Base-by-base conservation (phyloP, 2,113 vertebrate species). In the Perca flavescens region DNA sequence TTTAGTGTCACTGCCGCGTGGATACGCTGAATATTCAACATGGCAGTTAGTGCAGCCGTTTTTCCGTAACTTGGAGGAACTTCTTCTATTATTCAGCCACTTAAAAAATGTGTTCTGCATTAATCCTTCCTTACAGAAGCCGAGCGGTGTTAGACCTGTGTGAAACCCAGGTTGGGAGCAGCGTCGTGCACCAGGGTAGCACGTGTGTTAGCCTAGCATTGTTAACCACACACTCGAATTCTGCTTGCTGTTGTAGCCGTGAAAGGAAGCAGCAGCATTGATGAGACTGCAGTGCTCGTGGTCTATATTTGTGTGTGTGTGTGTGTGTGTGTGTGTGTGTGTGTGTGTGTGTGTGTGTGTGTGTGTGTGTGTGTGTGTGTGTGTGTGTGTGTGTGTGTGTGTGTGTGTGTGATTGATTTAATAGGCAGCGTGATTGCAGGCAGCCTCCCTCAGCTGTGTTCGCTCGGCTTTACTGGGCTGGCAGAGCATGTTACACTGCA, bases 341-440 rank as follows among this genome's bases (percentile, higher is more conserved):
- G 43, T 13, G 17, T 50, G 68, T 64, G 53, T 53, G 80, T 49
- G 47, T 73, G 74, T 43, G 63, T 17, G 63, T 14, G 36, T 10
- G 68, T 66, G 62, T 58, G 25, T 50, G 58, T 49, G 61, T 10
- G 15, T 53, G 43, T 13, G 17, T 28, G 46, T 25, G 68, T 64
- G 53, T 53, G 80, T 49, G 47, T 73, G 74, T 43, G 63, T 17
- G 63, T 14, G 36, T 10, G 68, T 66, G 62, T 58, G 25, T 50
- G 58, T 49, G 61, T 10, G 15, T 53, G n/a, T n/a, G n/a, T n/a
- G n/a, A n/a, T n/a, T n/a, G n/a, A n/a, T n/a, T n/a, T n/a, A 88
- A 89, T 89, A 88, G 89, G 74, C 85, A 36, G 84, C 78, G 89
- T 91, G 91, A 93, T 87, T 93, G 91, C 90, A 85, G 77, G 90